Conservation (phyloP, 2,113 vertebrate genomes). For the Plestiodon gilberti region DNA sequence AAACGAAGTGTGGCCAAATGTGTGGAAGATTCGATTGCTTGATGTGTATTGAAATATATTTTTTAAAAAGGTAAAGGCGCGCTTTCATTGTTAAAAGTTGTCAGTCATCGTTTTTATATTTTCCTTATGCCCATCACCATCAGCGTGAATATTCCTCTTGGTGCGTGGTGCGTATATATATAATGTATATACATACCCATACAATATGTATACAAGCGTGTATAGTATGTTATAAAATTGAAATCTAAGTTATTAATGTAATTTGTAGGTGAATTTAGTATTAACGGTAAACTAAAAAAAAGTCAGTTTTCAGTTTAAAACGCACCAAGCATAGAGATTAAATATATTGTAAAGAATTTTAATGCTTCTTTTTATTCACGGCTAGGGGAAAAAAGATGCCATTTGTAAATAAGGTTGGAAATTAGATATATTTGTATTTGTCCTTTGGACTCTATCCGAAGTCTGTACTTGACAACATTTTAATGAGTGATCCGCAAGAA, state of each 20-base stretch:
- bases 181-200: slow-evolving; percentile 1
- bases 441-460: slow-evolving; percentile 52
- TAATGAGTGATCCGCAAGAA: slow-evolving; percentile 79
- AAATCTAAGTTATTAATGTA: slow-evolving; percentile 94
- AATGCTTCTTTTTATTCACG: slow-evolving; percentile 54
- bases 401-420: slow-evolving; percentile 79
- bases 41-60: slow-evolving; percentile 57
- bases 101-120: slow-evolving; percentile 69
- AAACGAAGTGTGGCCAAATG: slow-evolving; percentile 32
- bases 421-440: slow-evolving; percentile 81
- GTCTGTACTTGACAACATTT: slow-evolving; percentile 35
- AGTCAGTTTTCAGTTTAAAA: slow-evolving; percentile 68
- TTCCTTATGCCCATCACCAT: slow-evolving; percentile 78
- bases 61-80: slow-evolving; percentile 70
- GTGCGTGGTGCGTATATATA: slow-evolving; percentile 66
- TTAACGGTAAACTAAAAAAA: slow-evolving; percentile 79
- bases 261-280: slow-evolving; percentile 83
- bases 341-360: slow-evolving; percentile 75
- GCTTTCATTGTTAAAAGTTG: slow-evolving; percentile 80
- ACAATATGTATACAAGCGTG: slow-evolving; percentile 78
- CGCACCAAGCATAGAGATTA: slow-evolving; percentile 77
- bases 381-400: slow-evolving; percentile 32
- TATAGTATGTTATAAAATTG: slow-evolving; percentile 85
- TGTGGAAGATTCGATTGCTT: background rate
- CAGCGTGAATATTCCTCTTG: slow-evolving; percentile 75